Evolutionary conservation across 2,888 invertebrate genomes (phyloP).

Genomic region (Watsonalla binaria): DNA sequence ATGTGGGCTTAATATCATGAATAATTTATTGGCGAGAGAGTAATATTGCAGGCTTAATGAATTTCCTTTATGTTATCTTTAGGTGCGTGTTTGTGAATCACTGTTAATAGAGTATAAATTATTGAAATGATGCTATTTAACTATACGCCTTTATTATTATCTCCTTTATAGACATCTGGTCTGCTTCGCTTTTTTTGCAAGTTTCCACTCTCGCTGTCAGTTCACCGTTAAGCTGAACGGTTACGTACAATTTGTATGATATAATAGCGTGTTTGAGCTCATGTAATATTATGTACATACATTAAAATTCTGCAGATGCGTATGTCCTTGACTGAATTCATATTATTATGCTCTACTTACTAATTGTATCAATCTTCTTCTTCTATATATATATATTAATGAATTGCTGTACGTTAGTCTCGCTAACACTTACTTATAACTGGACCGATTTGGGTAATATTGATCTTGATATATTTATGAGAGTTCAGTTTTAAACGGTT

Average conservation of each 20-base stretch:
- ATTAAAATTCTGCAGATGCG: constrained; percentile 5
- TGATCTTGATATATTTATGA: too few relatives aligned
- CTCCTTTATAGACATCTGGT: neutral
- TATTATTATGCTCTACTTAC: constrained; percentile 1
- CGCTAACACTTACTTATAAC: too few relatives aligned
- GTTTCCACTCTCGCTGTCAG: constrained; percentile 31
- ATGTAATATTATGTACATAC: constrained; percentile 3
- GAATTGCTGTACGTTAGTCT: too few relatives aligned
- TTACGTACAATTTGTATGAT: constrained; percentile 20
- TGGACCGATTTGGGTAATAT: too few relatives aligned
- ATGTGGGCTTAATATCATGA: neutral
- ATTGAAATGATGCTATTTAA: too few relatives aligned
- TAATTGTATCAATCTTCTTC: constrained; percentile 5
- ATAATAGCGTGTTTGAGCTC: constrained; percentile 16
- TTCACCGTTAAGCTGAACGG: constrained; percentile 17
- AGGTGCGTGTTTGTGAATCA: neutral
- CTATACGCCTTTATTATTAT: too few relatives aligned
- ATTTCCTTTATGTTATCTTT: neutral
- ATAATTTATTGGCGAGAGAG: neutral
- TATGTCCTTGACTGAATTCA: constrained; percentile 22
- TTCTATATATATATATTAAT: too few relatives aligned
- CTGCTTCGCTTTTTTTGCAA: constrained; percentile 6
- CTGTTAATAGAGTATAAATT: too few relatives aligned
- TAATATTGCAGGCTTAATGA: neutral
- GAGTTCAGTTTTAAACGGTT: too few relatives aligned